Conservation (phyloP, 2,113 vertebrate species). For the Panthera uncia region DNA sequence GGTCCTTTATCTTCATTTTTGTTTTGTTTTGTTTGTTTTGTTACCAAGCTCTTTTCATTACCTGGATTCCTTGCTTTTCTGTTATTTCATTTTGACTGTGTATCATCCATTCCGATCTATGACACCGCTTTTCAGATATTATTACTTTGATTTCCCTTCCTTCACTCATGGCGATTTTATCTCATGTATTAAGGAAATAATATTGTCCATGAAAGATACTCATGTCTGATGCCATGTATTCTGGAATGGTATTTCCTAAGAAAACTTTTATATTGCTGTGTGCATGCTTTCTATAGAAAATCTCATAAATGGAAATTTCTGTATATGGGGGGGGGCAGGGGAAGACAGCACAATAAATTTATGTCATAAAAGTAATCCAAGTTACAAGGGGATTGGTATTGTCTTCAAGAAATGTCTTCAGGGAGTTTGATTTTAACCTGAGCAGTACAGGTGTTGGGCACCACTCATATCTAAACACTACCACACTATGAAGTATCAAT, state of each 20-base stretch:
- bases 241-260: neutral
- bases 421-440: neutral
- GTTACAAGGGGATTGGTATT: neutral
- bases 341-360: neutral
- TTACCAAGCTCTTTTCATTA: neutral
- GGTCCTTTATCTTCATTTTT: neutral
- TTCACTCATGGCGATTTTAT: neutral
- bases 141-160: neutral
- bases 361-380: neutral
- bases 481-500: neutral
- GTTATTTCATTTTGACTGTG: neutral
- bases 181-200: slow-evolving; percentile 15
- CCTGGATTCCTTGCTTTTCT: neutral
- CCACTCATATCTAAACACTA: neutral
- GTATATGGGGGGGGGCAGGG: too few species aligned
- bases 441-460: neutral
- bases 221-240: neutral
- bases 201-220: neutral
- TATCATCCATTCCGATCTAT: neutral
- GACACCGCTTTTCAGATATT: slow-evolving; percentile 17
- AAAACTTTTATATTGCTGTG: neutral
- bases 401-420: neutral
- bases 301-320: neutral
- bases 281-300: neutral
- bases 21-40: neutral